Evolutionary conservation across 2,113 vertebrate species (phyloP).

Genomic region (Menidia beryllina): DNA sequence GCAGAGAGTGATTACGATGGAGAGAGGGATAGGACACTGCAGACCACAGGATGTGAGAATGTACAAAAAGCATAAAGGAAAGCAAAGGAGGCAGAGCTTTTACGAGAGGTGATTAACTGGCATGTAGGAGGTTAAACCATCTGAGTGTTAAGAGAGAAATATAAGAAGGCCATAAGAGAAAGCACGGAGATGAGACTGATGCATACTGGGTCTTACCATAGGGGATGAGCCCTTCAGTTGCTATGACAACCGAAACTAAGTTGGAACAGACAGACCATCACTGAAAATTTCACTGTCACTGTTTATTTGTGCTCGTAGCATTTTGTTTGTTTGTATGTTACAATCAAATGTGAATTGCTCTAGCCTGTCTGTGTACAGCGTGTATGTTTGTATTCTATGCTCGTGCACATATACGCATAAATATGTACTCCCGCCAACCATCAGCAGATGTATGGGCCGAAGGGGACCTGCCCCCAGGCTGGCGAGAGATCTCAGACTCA

Average conservation of each 20-base stretch:
- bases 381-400: slow-evolving; percentile 1
- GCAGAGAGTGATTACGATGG: slow-evolving; percentile 40
- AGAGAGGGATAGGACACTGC: slow-evolving; percentile 33
- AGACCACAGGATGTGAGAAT: slow-evolving; percentile 23
- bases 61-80: neutral
- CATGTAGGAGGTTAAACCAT: slow-evolving; percentile 5
- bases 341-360: neutral
- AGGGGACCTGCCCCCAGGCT: slow-evolving; percentile 92
- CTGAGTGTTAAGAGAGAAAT: slow-evolving; percentile 14
- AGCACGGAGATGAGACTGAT: slow-evolving; percentile 5
- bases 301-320: neutral
- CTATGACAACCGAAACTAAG: slow-evolving; percentile 66
- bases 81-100: neutral
- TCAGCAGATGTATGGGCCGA: slow-evolving; percentile 91
- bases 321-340: neutral
- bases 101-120: neutral
- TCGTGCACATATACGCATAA: slow-evolving; percentile 14
- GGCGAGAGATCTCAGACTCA: slow-evolving; percentile 91
- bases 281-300: slow-evolving; percentile 18
- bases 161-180: slow-evolving; percentile 8
- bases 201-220: slow-evolving; percentile 22
- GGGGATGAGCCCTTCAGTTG: slow-evolving; percentile 53
- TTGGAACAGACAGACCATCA: slow-evolving; percentile 39
- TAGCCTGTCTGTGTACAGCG: neutral
- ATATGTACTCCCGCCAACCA: slow-evolving; percentile 37